phyloP scores from a whole-genome alignment of 2,888 invertebrate genomes.

The Stramonita haemastoma region DNA sequence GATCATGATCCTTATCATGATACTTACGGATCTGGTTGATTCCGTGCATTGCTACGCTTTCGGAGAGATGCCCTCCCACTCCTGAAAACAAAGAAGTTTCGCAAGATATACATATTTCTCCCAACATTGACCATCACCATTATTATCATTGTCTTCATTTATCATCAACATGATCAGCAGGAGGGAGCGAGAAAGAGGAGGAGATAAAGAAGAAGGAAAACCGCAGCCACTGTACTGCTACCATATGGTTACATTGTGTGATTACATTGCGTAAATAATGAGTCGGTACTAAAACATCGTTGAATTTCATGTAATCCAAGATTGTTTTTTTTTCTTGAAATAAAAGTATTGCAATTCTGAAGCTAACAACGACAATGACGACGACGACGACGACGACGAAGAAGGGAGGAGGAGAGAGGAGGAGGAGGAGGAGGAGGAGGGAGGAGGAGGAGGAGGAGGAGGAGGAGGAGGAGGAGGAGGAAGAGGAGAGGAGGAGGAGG shows the following conservation, averaged over 20 bases:
- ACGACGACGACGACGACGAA: no score
- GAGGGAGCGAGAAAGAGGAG: background rate
- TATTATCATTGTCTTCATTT: background rate
- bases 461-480: background rate
- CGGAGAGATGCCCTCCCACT: constrained; percentile 14
- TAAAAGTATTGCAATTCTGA: no score
- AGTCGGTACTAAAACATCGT: no score
- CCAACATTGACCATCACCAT: background rate
- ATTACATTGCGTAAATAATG: no score
- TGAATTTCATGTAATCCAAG: no score
- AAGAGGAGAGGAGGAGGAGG: background rate
- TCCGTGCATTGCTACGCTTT: background rate
- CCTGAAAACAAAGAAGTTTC: background rate
- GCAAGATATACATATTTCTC: background rate
- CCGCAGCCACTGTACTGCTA: no score
- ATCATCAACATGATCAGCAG: background rate
- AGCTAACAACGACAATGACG: no score
- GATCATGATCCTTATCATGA: constrained; percentile 38
- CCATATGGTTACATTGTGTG: no score
- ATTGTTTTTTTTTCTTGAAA: no score
- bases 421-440: background rate
- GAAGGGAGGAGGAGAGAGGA: background rate
- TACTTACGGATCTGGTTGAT: background rate
- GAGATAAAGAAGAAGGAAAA: background rate
- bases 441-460: background rate